Base-by-base conservation (phyloP, 2,888 invertebrate genomes). In the Melieria omissa region DNA sequence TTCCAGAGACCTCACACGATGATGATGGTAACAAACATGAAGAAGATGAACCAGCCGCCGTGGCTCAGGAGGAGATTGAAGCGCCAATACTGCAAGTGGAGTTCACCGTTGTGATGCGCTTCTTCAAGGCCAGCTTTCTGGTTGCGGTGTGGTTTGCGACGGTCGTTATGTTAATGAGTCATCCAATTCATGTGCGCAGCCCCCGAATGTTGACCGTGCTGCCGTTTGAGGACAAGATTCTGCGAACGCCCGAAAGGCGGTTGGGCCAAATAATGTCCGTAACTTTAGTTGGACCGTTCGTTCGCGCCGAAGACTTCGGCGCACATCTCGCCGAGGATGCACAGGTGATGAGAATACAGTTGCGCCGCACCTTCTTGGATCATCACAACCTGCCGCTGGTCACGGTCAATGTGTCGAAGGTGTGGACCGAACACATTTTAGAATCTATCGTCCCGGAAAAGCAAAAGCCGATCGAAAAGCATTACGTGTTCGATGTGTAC, bases 221-320 rank as follows among this genome's bases (percentile, higher is more conserved):
- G 9, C 45, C 69, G 4, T 14, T 41, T n/a, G 41, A 45, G 29
- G 46, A 14, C 7, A 47, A 57, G 46, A 5, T 57, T 8, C 5
- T 62, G 4, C 29, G 14, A 5, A 47, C 63, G 8, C 62, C 69
- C 42, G 14, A 54, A 8, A 55, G 14, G 52, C 5, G 41, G 41
- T 4, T 8, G 12, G 4, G 14, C 9, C 10, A 6, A n/a, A 10
- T 62, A 9, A 41, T 69, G 45, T 29, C 54, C 0, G 8, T 69
- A 6, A 14, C 52, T 12, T 41, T 69, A n/a, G 12, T n/a, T 5
- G 69, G 69, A 57, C 69, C 69, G 5, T 69, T 69, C 10, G 45
- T 46, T 7, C 3, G n/a, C 9, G 46, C 60, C 45, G 67, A 60
- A 10, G 29, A 60, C 8, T 14, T 67, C 9, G 49, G 46, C 63